Base-by-base conservation (phyloP, 2,888 invertebrate species). In the Cyaniris semiargus region DNA sequence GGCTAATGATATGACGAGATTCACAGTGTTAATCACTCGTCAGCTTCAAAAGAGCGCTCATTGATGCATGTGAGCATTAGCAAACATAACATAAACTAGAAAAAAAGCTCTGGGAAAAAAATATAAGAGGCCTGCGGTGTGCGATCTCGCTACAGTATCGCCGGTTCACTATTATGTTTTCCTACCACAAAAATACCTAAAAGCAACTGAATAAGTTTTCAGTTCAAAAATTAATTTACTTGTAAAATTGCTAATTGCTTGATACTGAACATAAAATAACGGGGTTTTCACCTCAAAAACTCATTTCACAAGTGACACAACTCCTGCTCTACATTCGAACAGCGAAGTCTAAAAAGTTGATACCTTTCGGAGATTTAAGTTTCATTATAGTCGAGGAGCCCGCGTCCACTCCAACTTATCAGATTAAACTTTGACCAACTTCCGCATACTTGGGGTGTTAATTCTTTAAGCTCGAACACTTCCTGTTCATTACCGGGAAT, bases 361-460 rank as follows among this genome's bases (percentile, higher is more conserved):
- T 58, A 58, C 58, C 58, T n/a, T 27, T 15, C 66, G 66, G 27
- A 27, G 66, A 27, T 66, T 66, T 66, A 31, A 66, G 27, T 66
- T 66, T 18, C 66, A 66, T 66, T 66, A 74, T 48, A 74, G 23
- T 15, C 15, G 15, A 74, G 53, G 48, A 74, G 48, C 48, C 72
- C 72, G 23, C 44, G 27, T 74, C 74, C 74, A 74, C 53, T 74
- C 48, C 48, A 53, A 74, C 48, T 74, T 53, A 74, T 74, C 48
- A 74, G 48, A 74, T 74, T 48, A 74, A 74, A 53, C 74, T 74
- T 74, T 53, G 18, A 27, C 48, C 27, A 48, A 27, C 13, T 48
- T 21, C 18, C 27, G 74, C 74, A 53, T 74, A 74, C 74, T 74
- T 74, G 21, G 44, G 72, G 74, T 74, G 74, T 74, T 74, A 74